phyloP scores from a whole-genome alignment of 1,140 invertebrate species.

The Atopsyche davidsoni region DNA sequence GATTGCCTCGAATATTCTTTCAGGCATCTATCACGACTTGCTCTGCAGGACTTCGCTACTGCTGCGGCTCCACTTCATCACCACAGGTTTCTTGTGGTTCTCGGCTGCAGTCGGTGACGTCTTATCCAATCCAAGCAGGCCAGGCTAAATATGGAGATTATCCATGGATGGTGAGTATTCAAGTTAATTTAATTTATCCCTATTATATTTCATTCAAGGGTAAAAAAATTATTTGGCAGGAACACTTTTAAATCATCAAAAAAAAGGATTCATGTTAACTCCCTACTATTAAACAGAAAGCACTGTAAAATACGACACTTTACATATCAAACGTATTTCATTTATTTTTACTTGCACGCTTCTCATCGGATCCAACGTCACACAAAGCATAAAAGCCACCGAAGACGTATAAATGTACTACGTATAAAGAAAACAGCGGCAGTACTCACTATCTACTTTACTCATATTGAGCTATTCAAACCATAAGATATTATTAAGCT shows the following conservation, averaged over 20 bases:
- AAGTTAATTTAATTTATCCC: conserved; percentile 25
- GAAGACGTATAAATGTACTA: too few species aligned
- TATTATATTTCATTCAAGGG: conserved; percentile 21
- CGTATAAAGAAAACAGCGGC: too few species aligned
- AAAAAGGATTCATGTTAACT: not conserved
- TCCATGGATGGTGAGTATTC: conserved; percentile 46
- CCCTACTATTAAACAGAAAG: not conserved
- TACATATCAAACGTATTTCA: too few species aligned
- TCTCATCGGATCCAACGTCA: too few species aligned
- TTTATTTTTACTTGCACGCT: too few species aligned
- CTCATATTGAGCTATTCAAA: too few species aligned
- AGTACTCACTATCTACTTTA: too few species aligned
- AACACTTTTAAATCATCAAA: conserved; percentile 32
- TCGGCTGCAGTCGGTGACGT: conserved; percentile 34
- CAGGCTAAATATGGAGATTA: conserved; percentile 51
- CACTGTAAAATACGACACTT: conserved; percentile 33
- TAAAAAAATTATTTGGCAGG: conserved; percentile 32
- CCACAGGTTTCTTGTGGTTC: conserved; percentile 33
- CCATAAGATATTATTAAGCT: too few species aligned
- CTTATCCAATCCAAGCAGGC: conserved; percentile 38
- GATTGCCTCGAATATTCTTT: conserved; percentile 1
- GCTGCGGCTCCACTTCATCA: conserved; percentile 35
- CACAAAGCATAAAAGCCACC: too few species aligned
- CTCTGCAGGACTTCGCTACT: conserved; percentile 42
- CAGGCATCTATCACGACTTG: conserved; percentile 32